Evolutionary conservation across 1,140 invertebrate species (phyloP).

Genomic region (Chrysomallon squamiferum): DNA sequence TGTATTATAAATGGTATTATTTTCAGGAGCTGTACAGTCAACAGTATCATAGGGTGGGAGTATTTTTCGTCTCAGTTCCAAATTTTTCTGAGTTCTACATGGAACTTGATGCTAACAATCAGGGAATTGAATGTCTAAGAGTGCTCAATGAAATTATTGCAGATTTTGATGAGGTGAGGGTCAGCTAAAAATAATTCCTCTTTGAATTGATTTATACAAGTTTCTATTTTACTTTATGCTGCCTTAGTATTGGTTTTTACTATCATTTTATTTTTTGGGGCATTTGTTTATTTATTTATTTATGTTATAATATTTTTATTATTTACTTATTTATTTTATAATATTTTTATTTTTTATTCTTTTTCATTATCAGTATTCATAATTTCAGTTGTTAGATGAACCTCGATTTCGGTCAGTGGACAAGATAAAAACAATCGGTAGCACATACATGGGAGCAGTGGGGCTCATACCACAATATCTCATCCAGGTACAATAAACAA

Average conservation of each 20-base stretch:
- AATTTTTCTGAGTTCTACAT: conserved; percentile 97
- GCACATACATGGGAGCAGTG: conserved; percentile 96
- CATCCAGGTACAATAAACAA: conserved; percentile 54
- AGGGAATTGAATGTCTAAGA: conserved; percentile 86
- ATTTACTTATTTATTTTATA: too few species aligned
- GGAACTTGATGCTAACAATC: conserved; percentile 88
- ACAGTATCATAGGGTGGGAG: conserved; percentile 88
- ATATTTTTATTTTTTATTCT: too few species aligned
- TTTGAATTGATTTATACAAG: too few species aligned
- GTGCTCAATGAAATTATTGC: conserved; percentile 98
- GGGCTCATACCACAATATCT: conserved; percentile 70
- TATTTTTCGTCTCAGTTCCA: conserved; percentile 92
- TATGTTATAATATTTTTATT: too few species aligned
- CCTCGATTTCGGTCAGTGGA: conserved; percentile 81
- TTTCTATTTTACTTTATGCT: too few species aligned
- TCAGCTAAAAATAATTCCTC: background rate
- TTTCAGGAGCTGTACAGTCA: conserved; percentile 91
- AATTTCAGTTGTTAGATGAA: conserved; percentile 50
- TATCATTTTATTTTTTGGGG: too few species aligned
- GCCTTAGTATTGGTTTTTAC: too few species aligned
- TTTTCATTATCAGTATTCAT: too few species aligned
- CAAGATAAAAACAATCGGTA: conserved; percentile 96
- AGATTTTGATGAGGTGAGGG: conserved; percentile 80
- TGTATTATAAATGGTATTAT: too few species aligned
- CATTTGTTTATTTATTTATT: too few species aligned